Evolutionary conservation across 1,140 invertebrate genomes (phyloP).

Genomic region (Microplitis demolitor): DNA sequence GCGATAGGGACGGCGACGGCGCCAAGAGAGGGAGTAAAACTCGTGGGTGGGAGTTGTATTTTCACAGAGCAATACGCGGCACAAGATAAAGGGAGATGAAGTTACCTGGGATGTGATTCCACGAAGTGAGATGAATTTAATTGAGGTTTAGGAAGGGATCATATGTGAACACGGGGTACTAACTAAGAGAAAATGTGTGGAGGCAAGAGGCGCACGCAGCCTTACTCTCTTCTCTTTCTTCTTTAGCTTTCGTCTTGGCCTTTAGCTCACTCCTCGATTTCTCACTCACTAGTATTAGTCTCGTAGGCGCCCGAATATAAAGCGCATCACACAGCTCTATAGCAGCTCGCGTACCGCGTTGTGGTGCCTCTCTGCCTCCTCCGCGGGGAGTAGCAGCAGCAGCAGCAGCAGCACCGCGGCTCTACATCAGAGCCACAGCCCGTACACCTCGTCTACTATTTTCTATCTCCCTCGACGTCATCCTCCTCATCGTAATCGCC

Average conservation of each 20-base stretch:
- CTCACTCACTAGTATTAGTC: slow-evolving; percentile 7
- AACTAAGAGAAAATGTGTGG: neutral
- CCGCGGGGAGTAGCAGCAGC: neutral
- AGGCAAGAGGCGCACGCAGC: slow-evolving; percentile 25
- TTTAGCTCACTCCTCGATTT: neutral
- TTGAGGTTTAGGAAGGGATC: no score
- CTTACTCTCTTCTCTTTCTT: neutral
- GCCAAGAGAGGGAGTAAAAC: slow-evolving; percentile 21
- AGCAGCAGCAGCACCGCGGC: slow-evolving; percentile 17
- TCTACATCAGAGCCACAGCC: slow-evolving; percentile 21
- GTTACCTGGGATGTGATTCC: no score
- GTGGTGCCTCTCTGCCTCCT: slow-evolving; percentile 19
- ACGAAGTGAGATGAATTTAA: no score
- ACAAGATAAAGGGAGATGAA: neutral
- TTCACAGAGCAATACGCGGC: neutral
- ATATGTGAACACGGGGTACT: no score
- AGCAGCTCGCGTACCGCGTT: neutral
- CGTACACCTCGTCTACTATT: neutral
- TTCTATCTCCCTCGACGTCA: no score
- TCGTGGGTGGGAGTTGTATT: slow-evolving; percentile 4
- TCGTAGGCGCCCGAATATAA: slow-evolving; percentile 23
- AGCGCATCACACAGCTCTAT: slow-evolving; percentile 13
- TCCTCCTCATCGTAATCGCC: no score
- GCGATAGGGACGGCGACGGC: slow-evolving; percentile 41
- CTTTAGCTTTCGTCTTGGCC: neutral